Conservation (phyloP, 1,140 invertebrate species). For the Drosophila pallidifrons region DNA sequence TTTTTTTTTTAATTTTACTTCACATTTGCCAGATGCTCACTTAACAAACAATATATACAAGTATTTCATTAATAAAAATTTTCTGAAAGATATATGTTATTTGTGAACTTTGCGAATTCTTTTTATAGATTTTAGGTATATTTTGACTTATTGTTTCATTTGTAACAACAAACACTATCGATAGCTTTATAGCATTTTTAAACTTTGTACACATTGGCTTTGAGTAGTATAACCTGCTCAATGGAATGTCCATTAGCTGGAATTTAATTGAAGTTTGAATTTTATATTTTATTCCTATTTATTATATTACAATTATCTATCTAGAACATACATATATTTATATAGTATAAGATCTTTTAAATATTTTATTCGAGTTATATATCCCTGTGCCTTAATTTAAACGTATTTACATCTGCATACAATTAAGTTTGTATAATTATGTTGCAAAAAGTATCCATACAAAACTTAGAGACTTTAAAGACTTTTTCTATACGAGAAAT, state of each 20-base stretch:
- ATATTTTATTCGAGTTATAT: slow-evolving; percentile 23
- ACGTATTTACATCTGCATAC: not conserved
- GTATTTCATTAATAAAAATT: slow-evolving; percentile 12
- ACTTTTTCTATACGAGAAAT: too few species aligned
- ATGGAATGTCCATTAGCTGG: slow-evolving; percentile 78
- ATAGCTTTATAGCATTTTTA: slow-evolving; percentile 26
- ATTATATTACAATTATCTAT: slow-evolving; percentile 41
- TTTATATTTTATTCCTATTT: slow-evolving; percentile 41
- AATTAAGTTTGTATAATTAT: too few species aligned
- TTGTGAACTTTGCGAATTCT: not conserved
- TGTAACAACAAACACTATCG: slow-evolving; percentile 14
- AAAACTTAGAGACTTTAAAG: too few species aligned
- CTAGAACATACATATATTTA: slow-evolving; percentile 27
- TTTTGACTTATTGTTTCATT: slow-evolving; percentile 3
- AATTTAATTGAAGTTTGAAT: slow-evolving; percentile 54
- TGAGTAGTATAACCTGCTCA: slow-evolving; percentile 63
- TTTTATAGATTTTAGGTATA: not conserved
- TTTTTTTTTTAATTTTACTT: slow-evolving; percentile 6
- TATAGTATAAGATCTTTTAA: slow-evolving; percentile 34
- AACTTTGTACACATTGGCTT: slow-evolving; percentile 59
- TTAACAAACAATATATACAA: not conserved
- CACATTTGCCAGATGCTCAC: slow-evolving; percentile 27
- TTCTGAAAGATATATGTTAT: slow-evolving; percentile 3
- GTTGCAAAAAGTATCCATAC: too few species aligned
- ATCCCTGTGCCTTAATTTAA: slow-evolving; percentile 29